Percentiles rank a stretch among this genome's conserved stretches.
phyloP scores from a whole-genome alignment of 2,797 vertebrate genomes.

The Alectoris magna region DNA sequence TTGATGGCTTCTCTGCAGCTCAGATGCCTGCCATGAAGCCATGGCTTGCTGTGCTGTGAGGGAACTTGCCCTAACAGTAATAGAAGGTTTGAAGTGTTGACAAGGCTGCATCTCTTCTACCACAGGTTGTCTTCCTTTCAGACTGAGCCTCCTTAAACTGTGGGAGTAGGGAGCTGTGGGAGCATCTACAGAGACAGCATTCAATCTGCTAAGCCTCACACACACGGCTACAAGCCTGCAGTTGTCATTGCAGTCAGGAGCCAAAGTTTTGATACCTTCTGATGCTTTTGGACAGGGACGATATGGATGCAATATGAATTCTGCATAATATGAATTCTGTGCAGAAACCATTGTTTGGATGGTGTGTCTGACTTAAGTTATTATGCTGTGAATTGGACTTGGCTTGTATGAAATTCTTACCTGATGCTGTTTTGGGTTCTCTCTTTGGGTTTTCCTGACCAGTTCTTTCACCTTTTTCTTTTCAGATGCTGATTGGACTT shows the following conservation, averaged over 20 bases:
- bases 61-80: background rate
- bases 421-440: background rate
- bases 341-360: background rate
- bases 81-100: background rate
- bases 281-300: background rate
- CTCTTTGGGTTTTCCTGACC: background rate
- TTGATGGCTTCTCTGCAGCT: background rate
- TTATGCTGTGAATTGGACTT: background rate
- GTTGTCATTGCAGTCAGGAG: background rate
- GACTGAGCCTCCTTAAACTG: background rate
- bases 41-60: background rate
- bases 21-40: background rate
- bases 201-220: background rate
- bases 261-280: background rate
- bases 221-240: background rate
- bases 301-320: background rate
- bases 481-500: constrained; percentile 96
- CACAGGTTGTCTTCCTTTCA: background rate
- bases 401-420: background rate
- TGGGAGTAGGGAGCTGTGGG: background rate
- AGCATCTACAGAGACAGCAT: background rate
- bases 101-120: background rate
- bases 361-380: background rate
- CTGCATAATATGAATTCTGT: background rate
- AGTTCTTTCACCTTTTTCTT: background rate